Evolutionary conservation across 2,113 vertebrate genomes (phyloP).

Genomic region (Peucedramus taeniatus): DNA sequence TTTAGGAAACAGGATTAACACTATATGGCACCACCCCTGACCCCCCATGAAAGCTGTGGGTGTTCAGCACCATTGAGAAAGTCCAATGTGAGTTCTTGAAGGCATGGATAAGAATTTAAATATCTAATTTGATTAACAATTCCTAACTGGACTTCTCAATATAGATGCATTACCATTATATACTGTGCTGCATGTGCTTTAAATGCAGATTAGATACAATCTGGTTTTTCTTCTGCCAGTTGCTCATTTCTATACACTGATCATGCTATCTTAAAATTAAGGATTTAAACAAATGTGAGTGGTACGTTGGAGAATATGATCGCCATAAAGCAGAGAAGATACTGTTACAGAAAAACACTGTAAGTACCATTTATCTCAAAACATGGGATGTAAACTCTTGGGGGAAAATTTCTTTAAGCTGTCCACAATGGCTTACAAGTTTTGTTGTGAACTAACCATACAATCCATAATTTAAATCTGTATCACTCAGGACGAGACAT

Average conservation of each 20-base stretch:
- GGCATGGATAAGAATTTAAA: neutral
- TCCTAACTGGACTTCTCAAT: neutral
- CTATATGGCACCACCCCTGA: neutral
- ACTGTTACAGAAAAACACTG: slow-evolving; percentile 77
- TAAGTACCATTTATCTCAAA: slow-evolving; percentile 49
- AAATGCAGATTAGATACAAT: neutral
- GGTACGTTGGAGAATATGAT: slow-evolving; percentile 80
- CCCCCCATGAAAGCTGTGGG: neutral
- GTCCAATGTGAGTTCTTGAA: neutral
- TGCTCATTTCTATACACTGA: neutral
- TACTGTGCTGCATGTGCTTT: neutral
- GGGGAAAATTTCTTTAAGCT: neutral
- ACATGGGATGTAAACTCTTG: neutral
- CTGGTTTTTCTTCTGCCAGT: neutral
- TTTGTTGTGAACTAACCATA: neutral
- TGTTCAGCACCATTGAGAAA: neutral
- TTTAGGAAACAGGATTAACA: neutral
- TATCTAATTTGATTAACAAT: neutral
- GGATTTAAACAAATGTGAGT: slow-evolving; percentile 68
- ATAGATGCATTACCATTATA: neutral
- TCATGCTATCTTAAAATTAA: slow-evolving; percentile 27
- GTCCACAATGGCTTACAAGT: neutral
- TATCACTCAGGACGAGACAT: slow-evolving; percentile 81
- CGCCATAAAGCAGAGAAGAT: slow-evolving; percentile 81
- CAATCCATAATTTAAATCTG: neutral